Evolutionary conservation across 2,113 vertebrate species (phyloP).

Genomic region (Odocoileus hemionus): DNA sequence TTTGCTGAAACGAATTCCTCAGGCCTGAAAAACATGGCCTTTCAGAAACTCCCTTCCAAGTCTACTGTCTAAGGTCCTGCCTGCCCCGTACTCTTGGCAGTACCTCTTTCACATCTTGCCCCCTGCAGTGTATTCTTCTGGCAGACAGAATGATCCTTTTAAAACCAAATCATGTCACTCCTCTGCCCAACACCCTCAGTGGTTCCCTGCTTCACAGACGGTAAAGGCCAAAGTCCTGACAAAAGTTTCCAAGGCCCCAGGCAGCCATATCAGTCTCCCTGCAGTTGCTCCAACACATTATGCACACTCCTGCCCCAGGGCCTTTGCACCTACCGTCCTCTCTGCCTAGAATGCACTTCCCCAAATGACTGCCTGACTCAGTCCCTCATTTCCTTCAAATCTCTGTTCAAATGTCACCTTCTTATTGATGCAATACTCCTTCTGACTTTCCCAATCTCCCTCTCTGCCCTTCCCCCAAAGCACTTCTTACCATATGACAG

Average conservation of each 20-base stretch:
- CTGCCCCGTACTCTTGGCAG: not conserved
- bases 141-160: not conserved
- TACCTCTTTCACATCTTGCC: not conserved
- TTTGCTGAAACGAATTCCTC: not conserved
- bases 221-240: not conserved
- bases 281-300: not conserved
- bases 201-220: not conserved
- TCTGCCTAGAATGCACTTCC: not conserved
- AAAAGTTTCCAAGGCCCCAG: not conserved
- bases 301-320: not conserved
- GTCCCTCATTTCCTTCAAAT: not conserved
- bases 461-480: not conserved
- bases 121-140: not conserved
- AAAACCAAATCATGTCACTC: not conserved
- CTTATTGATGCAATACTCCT: not conserved
- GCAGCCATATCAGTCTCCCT: not conserved
- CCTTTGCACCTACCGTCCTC: not conserved
- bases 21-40: not conserved
- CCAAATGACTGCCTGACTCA: not conserved
- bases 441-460: not conserved
- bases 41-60: not conserved
- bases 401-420: not conserved
- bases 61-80: not conserved
- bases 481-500: not conserved
- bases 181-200: not conserved